These are phyloP conservation scores for Formica aserva DNA, from an alignment of 2,888 invertebrate genomes.

Conservation along the genomic window DNA sequence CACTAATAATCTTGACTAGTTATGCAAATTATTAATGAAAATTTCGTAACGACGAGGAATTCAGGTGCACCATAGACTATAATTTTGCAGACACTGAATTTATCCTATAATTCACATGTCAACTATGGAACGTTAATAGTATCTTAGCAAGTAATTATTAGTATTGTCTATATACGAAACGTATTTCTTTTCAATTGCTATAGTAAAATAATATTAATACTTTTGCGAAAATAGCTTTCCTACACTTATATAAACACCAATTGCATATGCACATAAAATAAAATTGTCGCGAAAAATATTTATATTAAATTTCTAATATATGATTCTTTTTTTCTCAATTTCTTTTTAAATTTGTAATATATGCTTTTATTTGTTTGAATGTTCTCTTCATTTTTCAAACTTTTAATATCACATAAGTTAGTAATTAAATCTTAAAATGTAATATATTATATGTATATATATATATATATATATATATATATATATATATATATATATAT, in stretches of 20 bases:
- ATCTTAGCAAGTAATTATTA: neutral
- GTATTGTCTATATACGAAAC: neutral
- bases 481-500: neutral
- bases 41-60: conserved; percentile 56
- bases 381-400: neutral
- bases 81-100: conserved; percentile 52
- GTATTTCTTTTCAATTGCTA: neutral
- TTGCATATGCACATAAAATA: neutral
- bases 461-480: too few relatives aligned
- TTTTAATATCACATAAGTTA: neutral
- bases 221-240: neutral
- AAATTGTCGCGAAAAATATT: neutral
- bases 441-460: too few relatives aligned
- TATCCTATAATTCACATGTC: conserved; percentile 25
- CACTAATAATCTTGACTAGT: conserved; percentile 63
- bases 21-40: conserved; percentile 66
- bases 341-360: conserved; percentile 3
- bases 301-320: neutral
- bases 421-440: neutral
- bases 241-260: neutral
- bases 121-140: conserved; percentile 8
- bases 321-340: neutral
- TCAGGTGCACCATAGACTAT: neutral
- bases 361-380: neutral
- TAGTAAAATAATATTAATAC: neutral